Conservation (phyloP, 1,140 invertebrate species). For the Pissodes strobi region DNA sequence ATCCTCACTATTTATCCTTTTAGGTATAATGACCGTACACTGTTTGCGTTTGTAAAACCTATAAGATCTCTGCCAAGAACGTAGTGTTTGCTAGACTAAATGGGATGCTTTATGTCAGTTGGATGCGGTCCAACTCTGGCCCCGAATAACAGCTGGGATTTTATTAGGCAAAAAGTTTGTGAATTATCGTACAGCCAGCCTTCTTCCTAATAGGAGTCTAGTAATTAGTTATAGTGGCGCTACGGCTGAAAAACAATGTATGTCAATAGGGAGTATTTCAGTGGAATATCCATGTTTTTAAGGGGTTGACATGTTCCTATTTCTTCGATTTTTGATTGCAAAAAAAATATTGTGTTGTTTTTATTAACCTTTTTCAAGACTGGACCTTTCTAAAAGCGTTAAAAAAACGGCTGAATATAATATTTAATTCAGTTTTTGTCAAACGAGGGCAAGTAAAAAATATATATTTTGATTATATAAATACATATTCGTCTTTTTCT, state of each 20-base stretch:
- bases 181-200: conserved; percentile 12
- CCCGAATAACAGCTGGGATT: conserved; percentile 24
- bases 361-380: no score
- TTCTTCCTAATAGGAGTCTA: conserved; percentile 7
- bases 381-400: no score
- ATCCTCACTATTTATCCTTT: no score
- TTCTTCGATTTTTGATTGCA: no score
- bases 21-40: neutral
- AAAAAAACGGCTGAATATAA: no score
- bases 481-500: no score
- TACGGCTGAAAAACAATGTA: neutral
- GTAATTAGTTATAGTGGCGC: conserved; percentile 17
- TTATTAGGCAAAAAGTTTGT: conserved; percentile 18
- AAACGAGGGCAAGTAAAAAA: no score
- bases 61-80: conserved; percentile 19
- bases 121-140: conserved; percentile 12
- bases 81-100: conserved; percentile 6
- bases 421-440: no score
- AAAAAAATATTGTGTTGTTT: no score
- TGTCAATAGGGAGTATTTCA: conserved; percentile 2
- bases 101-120: conserved; percentile 20
- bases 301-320: no score
- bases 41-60: neutral
- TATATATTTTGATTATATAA: no score
- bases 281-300: no score